Base-by-base conservation (phyloP, 2,888 invertebrate genomes). In the Sarcophaga variegata region DNA sequence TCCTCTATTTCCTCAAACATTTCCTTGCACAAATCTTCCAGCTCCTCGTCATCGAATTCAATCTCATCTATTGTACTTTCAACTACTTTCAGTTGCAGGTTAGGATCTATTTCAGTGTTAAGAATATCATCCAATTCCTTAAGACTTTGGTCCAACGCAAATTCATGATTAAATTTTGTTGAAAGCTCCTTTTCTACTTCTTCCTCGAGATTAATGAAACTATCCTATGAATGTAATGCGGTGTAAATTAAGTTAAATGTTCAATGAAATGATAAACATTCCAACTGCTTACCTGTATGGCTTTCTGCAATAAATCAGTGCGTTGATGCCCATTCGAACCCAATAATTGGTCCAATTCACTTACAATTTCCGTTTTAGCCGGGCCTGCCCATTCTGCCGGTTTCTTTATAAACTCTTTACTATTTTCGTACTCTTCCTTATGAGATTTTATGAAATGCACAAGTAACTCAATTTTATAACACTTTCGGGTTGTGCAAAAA, bases 81-180 rank as follows among this genome's bases (percentile, higher is more conserved):
- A 54, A 54, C 54, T 17, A 11, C 6, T 66, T 75, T 71, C 2
- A 64, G 6, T 72, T 75, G 62, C 17, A 47, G 4, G 49, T 66
- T 79, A 47, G 69, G 4, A 77, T 76, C 72, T 8, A 82, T 64
- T 63, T 91, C 91, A 14, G 88, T 88, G 47, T 90, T 90, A 37
- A 91, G 70, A 54, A 91, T 89, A 67, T 90, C 90, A 79, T 91
- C 91, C 47, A 91, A 91, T 6, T 91, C 92, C 64, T 89, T 87
- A 25, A 92, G 87, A 49, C 92, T 90, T 37, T 92, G 89, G 81
- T 92, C 91, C n/a, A 92, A 84, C 0, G 91, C 91, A 49, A 88
- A 79, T 67, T 91, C 91, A 71, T 90, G 25, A 85, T 82, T 88
- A 83, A 90, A 14, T 54, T n/a, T 88, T 83, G 0, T 71, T 14